Evolutionary conservation across 2,797 vertebrate species (phyloP).

Genomic region (Microcaecilia unicolor): DNA sequence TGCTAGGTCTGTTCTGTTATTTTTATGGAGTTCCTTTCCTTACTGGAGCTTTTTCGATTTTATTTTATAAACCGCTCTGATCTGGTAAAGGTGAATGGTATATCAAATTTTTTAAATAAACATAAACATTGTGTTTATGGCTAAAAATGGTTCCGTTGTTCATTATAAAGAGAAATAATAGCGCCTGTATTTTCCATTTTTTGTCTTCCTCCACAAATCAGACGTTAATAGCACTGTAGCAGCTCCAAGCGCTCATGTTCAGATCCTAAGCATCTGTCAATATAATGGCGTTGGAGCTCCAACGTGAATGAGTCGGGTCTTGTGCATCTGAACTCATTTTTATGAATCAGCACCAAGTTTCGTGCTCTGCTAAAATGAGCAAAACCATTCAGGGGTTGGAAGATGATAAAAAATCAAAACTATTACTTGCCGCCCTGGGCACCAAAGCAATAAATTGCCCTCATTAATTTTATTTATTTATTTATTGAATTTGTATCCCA

Average conservation of each 20-base stretch:
- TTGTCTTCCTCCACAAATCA: slow-evolving; percentile 3
- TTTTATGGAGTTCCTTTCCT: too few species aligned
- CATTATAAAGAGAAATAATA: slow-evolving; percentile 5
- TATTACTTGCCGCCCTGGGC: neutral
- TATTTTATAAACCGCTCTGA: too few species aligned
- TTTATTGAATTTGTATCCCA: too few species aligned
- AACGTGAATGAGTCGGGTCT: too few species aligned
- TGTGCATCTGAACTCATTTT: too few species aligned
- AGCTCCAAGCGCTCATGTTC: neutral
- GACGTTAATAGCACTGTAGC: accelerated
- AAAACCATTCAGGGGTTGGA: neutral
- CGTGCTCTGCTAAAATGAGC: too few species aligned
- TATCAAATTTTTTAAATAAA: too few species aligned
- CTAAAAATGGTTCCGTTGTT: slow-evolving; percentile 1
- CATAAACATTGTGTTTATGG: neutral
- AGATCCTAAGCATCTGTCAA: neutral
- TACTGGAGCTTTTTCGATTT: too few species aligned
- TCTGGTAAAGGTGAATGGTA: too few species aligned
- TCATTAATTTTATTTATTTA: too few species aligned
- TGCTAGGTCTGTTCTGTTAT: too few species aligned
- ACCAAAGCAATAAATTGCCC: neutral
- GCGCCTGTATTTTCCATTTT: neutral
- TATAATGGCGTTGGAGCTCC: neutral
- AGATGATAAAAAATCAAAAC: neutral
- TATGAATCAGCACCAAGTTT: too few species aligned